Conservation (phyloP, 2,888 invertebrate genomes). For the Pseudoips prasinana region DNA sequence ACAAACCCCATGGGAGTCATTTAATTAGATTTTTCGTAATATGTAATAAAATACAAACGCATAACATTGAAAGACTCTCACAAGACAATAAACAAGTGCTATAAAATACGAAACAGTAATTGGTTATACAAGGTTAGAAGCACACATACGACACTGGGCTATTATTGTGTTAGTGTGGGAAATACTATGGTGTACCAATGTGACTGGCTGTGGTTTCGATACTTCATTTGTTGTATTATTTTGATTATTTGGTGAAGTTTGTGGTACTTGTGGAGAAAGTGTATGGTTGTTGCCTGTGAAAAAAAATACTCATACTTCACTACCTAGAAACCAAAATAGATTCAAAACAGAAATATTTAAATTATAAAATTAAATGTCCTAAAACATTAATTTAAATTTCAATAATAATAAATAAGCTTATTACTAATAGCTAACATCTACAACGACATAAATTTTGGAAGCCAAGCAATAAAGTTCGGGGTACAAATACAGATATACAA, state of each 20-base stretch:
- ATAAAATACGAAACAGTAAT: conserved; percentile 12
- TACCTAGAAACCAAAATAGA: too few relatives aligned
- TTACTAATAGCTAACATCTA: conserved; percentile 15
- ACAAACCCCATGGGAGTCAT: too few relatives aligned
- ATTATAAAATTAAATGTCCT: too few relatives aligned
- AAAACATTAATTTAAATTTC: too few relatives aligned
- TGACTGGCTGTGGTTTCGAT: conserved; percentile 53
- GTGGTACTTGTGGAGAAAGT: conserved; percentile 30
- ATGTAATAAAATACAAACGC: background rate
- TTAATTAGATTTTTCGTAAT: conserved; percentile 15
- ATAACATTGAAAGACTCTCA: conserved; percentile 24
- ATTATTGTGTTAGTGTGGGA: conserved; percentile 48
- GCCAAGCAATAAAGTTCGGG: conserved; percentile 35
- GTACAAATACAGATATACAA: conserved; percentile 35
- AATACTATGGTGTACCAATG: conserved; percentile 60
- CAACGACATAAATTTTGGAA: conserved; percentile 32
- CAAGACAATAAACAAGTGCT: conserved; percentile 30
- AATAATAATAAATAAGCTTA: too few relatives aligned
- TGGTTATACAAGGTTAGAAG: conserved; percentile 21
- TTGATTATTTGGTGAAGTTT: conserved; percentile 47
- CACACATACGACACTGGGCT: conserved; percentile 30
- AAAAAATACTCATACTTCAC: conserved; percentile 38
- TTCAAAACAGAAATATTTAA: conserved; percentile 10
- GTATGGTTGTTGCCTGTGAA: conserved; percentile 71
- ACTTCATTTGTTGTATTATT: conserved; percentile 56